Conservation (phyloP, 2,797 vertebrate genomes). For the Epinephelus coioides region DNA sequence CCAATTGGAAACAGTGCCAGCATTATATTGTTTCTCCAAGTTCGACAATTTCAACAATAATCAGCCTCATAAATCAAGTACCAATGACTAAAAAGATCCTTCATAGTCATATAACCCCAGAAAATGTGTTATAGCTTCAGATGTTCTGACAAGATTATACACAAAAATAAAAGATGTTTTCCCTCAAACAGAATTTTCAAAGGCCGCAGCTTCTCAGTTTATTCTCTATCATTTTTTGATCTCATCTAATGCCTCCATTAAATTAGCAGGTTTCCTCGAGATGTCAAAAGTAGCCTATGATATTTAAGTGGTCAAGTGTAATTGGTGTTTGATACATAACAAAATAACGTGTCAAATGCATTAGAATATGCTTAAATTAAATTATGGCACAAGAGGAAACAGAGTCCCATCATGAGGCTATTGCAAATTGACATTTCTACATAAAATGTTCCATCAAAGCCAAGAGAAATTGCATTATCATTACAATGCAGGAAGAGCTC, state of each 20-base stretch:
- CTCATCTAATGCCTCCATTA: neutral
- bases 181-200: slow-evolving; percentile 5
- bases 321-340: neutral
- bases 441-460: slow-evolving; percentile 45
- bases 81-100: neutral
- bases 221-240: neutral
- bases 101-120: neutral
- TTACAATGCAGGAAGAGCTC: slow-evolving; percentile 65
- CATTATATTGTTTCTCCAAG: neutral
- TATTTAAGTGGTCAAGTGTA: neutral
- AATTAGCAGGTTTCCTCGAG: neutral
- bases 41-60: neutral
- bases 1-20: neutral
- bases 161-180: slow-evolving; percentile 1
- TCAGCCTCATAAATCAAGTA: neutral
- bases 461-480: slow-evolving; percentile 44
- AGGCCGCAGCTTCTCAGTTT: neutral
- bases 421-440: slow-evolving; percentile 41
- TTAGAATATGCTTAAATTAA: neutral
- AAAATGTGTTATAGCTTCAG: neutral
- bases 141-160: slow-evolving; percentile 12
- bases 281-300: neutral
- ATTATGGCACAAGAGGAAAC: slow-evolving; percentile 9
- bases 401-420: slow-evolving; percentile 21
- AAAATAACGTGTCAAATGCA: slow-evolving; percentile 14